These are phyloP conservation scores for Cheilosia variabilis DNA, from an alignment of 2,888 invertebrate species.

Conservation along the genomic window DNA sequence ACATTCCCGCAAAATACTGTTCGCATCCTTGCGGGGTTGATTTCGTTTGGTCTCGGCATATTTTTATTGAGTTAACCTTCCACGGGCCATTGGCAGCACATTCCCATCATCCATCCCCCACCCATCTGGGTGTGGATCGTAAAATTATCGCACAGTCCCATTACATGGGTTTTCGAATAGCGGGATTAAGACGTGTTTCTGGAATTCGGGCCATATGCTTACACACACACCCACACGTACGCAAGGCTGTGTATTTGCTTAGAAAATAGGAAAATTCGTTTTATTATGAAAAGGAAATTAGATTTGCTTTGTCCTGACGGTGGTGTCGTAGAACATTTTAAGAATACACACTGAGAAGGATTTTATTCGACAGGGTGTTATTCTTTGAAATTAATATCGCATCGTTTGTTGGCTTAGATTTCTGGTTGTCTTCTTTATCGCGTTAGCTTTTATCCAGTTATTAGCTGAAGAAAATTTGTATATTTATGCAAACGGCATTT, in stretches of 20 bases:
- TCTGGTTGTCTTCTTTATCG: slow-evolving; percentile 6
- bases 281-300: slow-evolving; percentile 72
- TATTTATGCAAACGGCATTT: neutral
- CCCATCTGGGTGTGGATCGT: slow-evolving; percentile 53
- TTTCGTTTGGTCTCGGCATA: slow-evolving; percentile 63
- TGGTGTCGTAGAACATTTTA: slow-evolving; percentile 25
- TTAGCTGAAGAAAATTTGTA: slow-evolving; percentile 12
- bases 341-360: slow-evolving; percentile 47
- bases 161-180: slow-evolving; percentile 69
- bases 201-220: slow-evolving; percentile 53
- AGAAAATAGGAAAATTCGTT: slow-evolving; percentile 61
- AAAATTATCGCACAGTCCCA: slow-evolving; percentile 72
- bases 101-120: neutral
- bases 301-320: slow-evolving; percentile 59
- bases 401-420: slow-evolving; percentile 47
- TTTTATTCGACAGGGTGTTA: slow-evolving; percentile 46
- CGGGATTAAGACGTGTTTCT: slow-evolving; percentile 72
- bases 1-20: slow-evolving; percentile 29
- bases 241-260: slow-evolving; percentile 23
- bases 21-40: slow-evolving; percentile 58
- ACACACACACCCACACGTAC: slow-evolving; percentile 16
- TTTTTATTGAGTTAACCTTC: slow-evolving; percentile 74
- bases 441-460: slow-evolving; percentile 26
- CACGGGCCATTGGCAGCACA: slow-evolving; percentile 56
- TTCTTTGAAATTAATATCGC: slow-evolving; percentile 57